Conservation (phyloP, 2,797 vertebrate species). For the Phyllotis vaccarum region DNA sequence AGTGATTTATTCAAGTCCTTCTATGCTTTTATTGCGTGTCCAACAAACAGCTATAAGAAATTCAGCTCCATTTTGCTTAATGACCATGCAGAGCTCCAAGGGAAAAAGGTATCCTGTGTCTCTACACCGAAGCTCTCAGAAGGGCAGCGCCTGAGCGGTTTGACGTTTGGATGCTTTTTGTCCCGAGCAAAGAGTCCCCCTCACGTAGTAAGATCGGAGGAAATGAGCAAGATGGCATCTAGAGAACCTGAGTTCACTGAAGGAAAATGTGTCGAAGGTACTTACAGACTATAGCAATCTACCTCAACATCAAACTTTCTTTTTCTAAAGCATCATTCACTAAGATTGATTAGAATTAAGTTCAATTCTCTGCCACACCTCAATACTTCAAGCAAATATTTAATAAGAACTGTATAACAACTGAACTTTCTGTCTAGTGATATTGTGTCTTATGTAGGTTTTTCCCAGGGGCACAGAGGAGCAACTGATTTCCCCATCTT, state of each 20-base stretch:
- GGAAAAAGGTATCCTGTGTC: slow-evolving; percentile 82
- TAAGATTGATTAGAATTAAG: background rate
- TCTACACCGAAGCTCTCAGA: slow-evolving; percentile 89
- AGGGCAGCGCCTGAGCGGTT: slow-evolving; percentile 94
- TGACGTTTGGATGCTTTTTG: slow-evolving; percentile 97
- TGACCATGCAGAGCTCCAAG: slow-evolving; percentile 84
- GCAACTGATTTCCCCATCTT: background rate
- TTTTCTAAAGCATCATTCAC: background rate
- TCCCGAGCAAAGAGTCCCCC: slow-evolving; percentile 95
- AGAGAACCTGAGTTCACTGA: slow-evolving; percentile 81
- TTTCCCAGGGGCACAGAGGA: background rate
- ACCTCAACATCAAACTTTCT: background rate
- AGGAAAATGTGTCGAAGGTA: slow-evolving; percentile 84
- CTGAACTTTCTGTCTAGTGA: slow-evolving; percentile 8
- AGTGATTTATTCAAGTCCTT: slow-evolving; percentile 53
- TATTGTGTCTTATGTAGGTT: background rate
- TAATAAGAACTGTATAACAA: background rate
- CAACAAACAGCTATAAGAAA: background rate
- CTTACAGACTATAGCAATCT: background rate
- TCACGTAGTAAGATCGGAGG: slow-evolving; percentile 90
- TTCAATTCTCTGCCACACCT: background rate
- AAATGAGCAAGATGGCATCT: slow-evolving; percentile 87
- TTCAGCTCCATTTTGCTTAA: slow-evolving; percentile 70
- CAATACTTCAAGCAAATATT: background rate
- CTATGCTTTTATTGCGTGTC: background rate